Conservation (phyloP, 1,140 invertebrate genomes). For the Rhyacophila brunnea region DNA sequence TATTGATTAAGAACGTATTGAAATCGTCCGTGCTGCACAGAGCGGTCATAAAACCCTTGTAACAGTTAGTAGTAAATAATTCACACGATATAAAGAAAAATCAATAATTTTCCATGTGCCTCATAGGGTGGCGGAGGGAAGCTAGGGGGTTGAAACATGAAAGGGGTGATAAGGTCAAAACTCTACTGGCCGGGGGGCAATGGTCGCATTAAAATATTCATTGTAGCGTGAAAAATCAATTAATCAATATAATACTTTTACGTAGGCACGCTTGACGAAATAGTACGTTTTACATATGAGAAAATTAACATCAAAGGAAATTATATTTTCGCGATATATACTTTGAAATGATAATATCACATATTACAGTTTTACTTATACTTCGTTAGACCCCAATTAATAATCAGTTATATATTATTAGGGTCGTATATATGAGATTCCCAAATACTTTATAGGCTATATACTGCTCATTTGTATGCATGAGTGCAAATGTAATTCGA, state of each 20-base stretch:
- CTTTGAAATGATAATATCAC: no score
- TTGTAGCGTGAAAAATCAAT: constrained; percentile 6
- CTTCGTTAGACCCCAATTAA: no score
- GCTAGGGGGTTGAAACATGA: not conserved
- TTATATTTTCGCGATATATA: no score
- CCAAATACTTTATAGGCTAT: no score
- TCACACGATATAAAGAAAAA: constrained; percentile 8
- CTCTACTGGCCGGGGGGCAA: constrained; percentile 1
- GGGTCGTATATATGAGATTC: no score
- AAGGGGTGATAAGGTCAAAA: constrained; percentile 10
- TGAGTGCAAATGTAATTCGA: no score
- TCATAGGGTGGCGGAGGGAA: not conserved
- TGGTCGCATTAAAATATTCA: constrained; percentile 7
- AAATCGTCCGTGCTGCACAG: not conserved
- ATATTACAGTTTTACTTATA: no score
- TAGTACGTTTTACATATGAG: not conserved
- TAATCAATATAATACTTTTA: not conserved
- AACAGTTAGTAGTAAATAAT: constrained; percentile 11
- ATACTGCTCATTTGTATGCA: no score
- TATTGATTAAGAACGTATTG: no score
- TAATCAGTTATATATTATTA: no score
- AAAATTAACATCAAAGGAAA: not conserved
- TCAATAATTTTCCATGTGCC: constrained; percentile 13
- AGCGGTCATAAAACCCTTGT: not conserved
- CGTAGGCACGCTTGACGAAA: not conserved